Conservation (phyloP, 2,888 invertebrate genomes). For the Acanthacorydalis orientalis region DNA sequence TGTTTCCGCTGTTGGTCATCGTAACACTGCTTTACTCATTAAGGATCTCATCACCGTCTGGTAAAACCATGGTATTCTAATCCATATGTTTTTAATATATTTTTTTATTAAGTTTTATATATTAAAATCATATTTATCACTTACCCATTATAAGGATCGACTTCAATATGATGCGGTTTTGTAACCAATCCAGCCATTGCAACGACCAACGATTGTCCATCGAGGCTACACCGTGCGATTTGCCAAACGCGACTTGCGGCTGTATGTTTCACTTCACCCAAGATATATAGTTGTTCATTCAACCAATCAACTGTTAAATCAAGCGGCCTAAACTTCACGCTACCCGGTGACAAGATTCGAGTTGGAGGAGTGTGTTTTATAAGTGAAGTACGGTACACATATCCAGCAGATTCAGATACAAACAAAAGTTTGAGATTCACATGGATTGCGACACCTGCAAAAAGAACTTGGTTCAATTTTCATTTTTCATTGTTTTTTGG, state of each 20-base stretch:
- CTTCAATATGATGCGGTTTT: constrained; percentile 64
- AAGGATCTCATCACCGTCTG: no score
- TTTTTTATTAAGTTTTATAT: no score
- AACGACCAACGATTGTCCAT: constrained; percentile 51
- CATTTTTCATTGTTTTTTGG: not conserved
- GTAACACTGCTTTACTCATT: no score
- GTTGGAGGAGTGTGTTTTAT: constrained; percentile 21
- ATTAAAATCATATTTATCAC: no score
- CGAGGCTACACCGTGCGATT: constrained; percentile 58
- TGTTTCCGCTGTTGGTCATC: no score
- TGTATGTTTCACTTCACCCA: constrained; percentile 49
- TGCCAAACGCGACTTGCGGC: constrained; percentile 40
- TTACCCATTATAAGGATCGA: constrained; percentile 85
- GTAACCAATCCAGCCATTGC: constrained; percentile 52
- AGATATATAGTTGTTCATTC: constrained; percentile 64
- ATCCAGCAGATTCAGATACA: constrained; percentile 56
- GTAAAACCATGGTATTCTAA: no score
- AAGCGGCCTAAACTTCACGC: constrained; percentile 44
- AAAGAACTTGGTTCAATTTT: constrained; percentile 10
- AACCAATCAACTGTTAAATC: constrained; percentile 80
- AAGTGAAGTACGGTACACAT: constrained; percentile 37
- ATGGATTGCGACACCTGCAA: constrained; percentile 59
- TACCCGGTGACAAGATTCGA: constrained; percentile 35
- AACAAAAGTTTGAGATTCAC: constrained; percentile 57
- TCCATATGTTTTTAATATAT: no score